These are phyloP conservation scores for Drosophila baimaii DNA, from an alignment of 1,140 invertebrate species.

Conservation along the genomic window DNA sequence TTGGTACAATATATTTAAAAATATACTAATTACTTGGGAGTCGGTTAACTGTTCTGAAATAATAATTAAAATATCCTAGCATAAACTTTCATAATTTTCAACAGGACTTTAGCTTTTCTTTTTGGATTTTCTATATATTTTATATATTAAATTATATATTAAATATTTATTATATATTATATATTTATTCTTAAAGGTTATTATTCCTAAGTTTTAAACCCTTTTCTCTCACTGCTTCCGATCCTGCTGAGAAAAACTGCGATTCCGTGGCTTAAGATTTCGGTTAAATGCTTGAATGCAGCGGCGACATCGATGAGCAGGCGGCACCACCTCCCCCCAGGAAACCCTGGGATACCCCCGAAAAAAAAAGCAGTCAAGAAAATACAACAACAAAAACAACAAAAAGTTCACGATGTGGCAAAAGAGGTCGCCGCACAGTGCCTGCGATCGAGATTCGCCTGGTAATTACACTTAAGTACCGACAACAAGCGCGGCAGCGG, in stretches of 20 bases:
- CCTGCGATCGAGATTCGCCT: slow-evolving; percentile 52
- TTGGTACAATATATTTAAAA: too few species aligned
- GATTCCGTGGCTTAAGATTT: slow-evolving; percentile 44
- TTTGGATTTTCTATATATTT: background rate
- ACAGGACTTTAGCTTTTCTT: too few species aligned
- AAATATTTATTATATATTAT: too few species aligned
- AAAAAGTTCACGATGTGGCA: slow-evolving; percentile 71
- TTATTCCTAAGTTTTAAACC: background rate
- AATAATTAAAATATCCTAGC: too few species aligned
- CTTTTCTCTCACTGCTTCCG: slow-evolving; percentile 21
- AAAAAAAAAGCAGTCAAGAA: background rate
- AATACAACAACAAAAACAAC: too few species aligned
- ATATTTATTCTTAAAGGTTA: background rate
- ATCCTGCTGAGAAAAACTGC: slow-evolving; percentile 42
- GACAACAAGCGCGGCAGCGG: slow-evolving; percentile 56
- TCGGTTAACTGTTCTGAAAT: too few species aligned
- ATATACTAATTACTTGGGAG: too few species aligned
- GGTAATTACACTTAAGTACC: slow-evolving; percentile 80
- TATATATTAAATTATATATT: background rate
- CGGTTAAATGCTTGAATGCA: slow-evolving; percentile 24
- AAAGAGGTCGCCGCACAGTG: slow-evolving; percentile 72
- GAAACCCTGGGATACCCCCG: slow-evolving; percentile 12
- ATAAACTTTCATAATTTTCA: too few species aligned
- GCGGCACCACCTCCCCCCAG: slow-evolving; percentile 8
- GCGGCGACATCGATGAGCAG: slow-evolving; percentile 46